Conservation (phyloP, 2,113 vertebrate species). For the Catharus fuscescens region DNA sequence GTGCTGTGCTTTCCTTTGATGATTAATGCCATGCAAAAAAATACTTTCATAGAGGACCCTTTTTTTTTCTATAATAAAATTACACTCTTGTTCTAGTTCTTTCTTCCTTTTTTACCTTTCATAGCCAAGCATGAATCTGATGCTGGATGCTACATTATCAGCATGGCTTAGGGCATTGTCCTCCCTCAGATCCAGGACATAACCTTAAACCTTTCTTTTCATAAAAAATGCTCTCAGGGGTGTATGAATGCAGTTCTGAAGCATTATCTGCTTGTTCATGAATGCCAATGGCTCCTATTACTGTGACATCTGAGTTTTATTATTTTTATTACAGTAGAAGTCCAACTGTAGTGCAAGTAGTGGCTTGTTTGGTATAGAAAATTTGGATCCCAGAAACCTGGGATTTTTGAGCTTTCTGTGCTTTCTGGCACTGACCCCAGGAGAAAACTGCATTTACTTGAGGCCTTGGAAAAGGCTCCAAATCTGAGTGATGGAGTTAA, state of each 20-base stretch:
- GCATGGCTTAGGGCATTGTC: background rate
- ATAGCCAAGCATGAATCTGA: background rate
- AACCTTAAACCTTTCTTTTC: conserved; percentile 8
- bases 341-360: background rate
- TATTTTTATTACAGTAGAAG: background rate
- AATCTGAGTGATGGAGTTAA: no score
- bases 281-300: background rate
- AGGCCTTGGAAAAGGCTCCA: no score
- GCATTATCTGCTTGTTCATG: background rate
- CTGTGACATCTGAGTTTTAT: background rate
- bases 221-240: background rate
- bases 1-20: conserved; percentile 8
- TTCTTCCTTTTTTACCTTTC: background rate
- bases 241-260: background rate
- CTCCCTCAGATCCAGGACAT: background rate
- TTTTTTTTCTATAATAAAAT: background rate
- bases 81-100: background rate
- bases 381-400: no score
- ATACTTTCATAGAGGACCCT: background rate
- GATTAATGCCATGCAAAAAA: background rate
- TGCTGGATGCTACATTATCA: background rate
- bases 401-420: no score
- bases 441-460: no score
- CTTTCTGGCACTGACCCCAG: no score
- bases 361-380: background rate